A percentile compares a stretch with the other conserved stretches of the same genome.
Evolutionary conservation across 2,888 invertebrate genomes (phyloP).

Genomic region (Maniola hyperantus): DNA sequence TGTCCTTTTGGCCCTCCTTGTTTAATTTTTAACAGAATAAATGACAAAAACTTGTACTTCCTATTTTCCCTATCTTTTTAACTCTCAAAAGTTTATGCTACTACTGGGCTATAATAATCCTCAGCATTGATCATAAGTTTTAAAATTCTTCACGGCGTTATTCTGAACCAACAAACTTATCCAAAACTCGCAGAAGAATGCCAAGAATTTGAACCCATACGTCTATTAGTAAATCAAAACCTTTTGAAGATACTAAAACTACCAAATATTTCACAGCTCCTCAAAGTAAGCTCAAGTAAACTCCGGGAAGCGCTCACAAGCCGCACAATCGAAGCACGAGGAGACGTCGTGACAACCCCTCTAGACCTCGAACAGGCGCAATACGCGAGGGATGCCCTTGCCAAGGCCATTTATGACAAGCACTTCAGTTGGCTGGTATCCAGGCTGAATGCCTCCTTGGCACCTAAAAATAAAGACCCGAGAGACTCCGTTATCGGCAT

Average conservation of each 20-base stretch:
- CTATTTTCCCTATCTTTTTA: too few species aligned
- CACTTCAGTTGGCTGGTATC: conserved; percentile 95
- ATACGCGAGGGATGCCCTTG: conserved; percentile 94
- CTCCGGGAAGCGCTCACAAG: conserved; percentile 89
- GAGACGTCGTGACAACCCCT: conserved; percentile 92
- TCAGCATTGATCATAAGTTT: too few species aligned
- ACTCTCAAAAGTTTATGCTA: too few species aligned
- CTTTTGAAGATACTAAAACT: background rate
- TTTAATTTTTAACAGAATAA: background rate
- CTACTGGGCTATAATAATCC: too few species aligned
- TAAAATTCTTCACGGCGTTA: too few species aligned
- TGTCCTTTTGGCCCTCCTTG: background rate
- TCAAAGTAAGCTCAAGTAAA: conserved; percentile 86
- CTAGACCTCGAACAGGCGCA: conserved; percentile 90
- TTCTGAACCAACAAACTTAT: too few species aligned
- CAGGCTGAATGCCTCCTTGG: conserved; percentile 89
- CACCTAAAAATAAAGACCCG: conserved; percentile 80
- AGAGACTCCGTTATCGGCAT: conserved; percentile 92
- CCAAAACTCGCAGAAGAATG: too few species aligned
- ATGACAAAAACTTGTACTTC: background rate
- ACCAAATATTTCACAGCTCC: conserved; percentile 75
- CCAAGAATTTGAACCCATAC: too few species aligned
- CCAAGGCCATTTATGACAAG: conserved; percentile 95
- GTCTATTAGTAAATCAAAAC: background rate
- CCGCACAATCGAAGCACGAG: conserved; percentile 93